These are phyloP conservation scores for Plagodis dolabraria DNA, from an alignment of 2,888 invertebrate species.

Conservation along the genomic window DNA sequence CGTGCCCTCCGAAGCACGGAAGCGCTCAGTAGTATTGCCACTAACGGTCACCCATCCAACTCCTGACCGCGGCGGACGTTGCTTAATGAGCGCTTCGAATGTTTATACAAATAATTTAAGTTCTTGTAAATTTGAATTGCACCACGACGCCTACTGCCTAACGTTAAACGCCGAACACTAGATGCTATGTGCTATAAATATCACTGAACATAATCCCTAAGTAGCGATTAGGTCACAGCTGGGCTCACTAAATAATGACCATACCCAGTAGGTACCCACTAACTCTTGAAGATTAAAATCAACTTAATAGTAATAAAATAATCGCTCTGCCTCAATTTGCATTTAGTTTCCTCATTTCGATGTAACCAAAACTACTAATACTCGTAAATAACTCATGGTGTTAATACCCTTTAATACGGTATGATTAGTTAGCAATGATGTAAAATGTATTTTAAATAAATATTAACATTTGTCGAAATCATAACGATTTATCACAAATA, in stretches of 20 bases:
- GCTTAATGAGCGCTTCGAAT: too few relatives aligned
- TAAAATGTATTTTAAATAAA: constrained; percentile 11
- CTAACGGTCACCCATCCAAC: too few relatives aligned
- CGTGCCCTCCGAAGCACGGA: too few relatives aligned
- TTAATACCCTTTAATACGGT: constrained; percentile 10
- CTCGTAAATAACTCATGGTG: constrained; percentile 13
- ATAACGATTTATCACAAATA: constrained; percentile 13
- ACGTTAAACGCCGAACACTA: too few relatives aligned
- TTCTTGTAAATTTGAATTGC: too few relatives aligned
- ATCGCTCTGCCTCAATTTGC: constrained; percentile 13
- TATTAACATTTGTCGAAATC: constrained; percentile 9
- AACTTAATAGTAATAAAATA: constrained; percentile 18
- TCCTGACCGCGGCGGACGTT: too few relatives aligned
- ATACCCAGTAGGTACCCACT: neutral
- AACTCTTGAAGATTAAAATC: constrained; percentile 22
- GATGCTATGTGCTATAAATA: neutral
- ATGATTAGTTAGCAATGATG: constrained; percentile 12
- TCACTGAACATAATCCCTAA: constrained; percentile 5
- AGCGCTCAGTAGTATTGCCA: too few relatives aligned
- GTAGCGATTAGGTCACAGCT: constrained; percentile 1
- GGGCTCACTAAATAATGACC: constrained; percentile 5
- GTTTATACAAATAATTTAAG: too few relatives aligned
- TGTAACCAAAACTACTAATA: constrained; percentile 20
- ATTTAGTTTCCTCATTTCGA: constrained; percentile 21
- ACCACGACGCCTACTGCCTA: too few relatives aligned